Evolutionary conservation across 2,888 invertebrate species (phyloP), one percentile per base, ranked within the genome.

Genomic region (Polydesmus complanatus): DNA sequence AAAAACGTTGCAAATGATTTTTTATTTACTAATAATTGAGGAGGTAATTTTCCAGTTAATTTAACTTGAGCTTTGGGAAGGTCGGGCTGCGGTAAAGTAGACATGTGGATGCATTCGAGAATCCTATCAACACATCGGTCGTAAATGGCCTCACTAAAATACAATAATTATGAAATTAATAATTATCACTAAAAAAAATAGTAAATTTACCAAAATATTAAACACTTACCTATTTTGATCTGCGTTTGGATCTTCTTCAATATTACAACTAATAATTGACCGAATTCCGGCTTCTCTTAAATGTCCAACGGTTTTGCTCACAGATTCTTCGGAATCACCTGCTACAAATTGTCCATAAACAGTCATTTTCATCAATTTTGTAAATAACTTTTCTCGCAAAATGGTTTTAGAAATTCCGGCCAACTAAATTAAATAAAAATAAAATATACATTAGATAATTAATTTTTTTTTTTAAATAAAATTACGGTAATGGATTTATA

Each of bases 281-380:
- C 71, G 67, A 8, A 75, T 68, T 1, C 72, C 71, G 1, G 67
- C 64, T 2, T 64, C 58, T 55, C 68, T 67, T 18, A 75, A 64
- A n/a, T 62, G 56, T 1, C 56, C 54, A 1, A 72, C 69, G 0
- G 69, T 70, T 5, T 52, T 49, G 11, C 63, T 58, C 56, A 77
- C 67, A 11, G 71, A 69, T 0, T 63, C 57, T 1, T 65, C 60
- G 8, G 65, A 70, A 22, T 73, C 73, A n/a, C 76, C 76, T 3
- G 73, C 76, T 27, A 78, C 75, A 69, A 77, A 78, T 66, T 78
- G 78, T 3, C 73, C 70, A 64, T 75, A 77, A 22, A 77, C 67
- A 2, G 75, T 74, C 21, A 70, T 70, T 21, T 69, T 68, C 60
- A 76, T 69, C 22, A 74, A 21, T 1, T 49, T 62, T 3, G 68